phyloP scores from a whole-genome alignment of 2,113 vertebrate species.

The Capra hircus region DNA sequence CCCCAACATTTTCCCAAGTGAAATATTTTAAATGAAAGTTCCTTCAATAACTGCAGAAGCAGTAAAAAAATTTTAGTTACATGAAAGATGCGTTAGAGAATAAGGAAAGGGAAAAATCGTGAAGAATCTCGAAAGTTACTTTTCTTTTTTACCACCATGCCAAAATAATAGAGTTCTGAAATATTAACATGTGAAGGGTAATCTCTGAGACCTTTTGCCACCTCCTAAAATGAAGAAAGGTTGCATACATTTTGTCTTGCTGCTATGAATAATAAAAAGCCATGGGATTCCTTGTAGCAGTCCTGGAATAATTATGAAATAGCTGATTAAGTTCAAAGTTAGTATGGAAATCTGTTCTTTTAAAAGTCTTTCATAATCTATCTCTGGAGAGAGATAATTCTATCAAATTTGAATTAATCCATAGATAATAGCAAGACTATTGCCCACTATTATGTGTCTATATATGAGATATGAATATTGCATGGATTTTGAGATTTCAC shows the following conservation, averaged over 20 bases:
- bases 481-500: constrained; percentile 45
- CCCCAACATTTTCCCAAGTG: neutral
- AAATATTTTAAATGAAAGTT: constrained; percentile 1
- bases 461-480: constrained; percentile 44
- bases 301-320: constrained; percentile 69
- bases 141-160: neutral
- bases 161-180: constrained; percentile 46
- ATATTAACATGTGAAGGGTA: constrained; percentile 54
- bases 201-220: constrained; percentile 55
- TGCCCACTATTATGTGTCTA: constrained; percentile 21
- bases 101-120: neutral
- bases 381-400: constrained; percentile 68
- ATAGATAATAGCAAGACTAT: constrained; percentile 55
- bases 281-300: constrained; percentile 53
- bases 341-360: constrained; percentile 73
- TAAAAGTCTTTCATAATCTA: constrained; percentile 66
- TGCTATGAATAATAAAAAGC: constrained; percentile 67
- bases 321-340: constrained; percentile 73
- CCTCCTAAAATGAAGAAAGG: constrained; percentile 58
- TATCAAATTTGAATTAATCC: constrained; percentile 74
- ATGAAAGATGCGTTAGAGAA: neutral
- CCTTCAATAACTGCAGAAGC: neutral
- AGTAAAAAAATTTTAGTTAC: neutral
- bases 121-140: constrained; percentile 13
- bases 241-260: constrained; percentile 54